These are phyloP conservation scores for Paedocypris micromegethes DNA, from an alignment of 2,797 vertebrate species.

Conservation along the genomic window DNA sequence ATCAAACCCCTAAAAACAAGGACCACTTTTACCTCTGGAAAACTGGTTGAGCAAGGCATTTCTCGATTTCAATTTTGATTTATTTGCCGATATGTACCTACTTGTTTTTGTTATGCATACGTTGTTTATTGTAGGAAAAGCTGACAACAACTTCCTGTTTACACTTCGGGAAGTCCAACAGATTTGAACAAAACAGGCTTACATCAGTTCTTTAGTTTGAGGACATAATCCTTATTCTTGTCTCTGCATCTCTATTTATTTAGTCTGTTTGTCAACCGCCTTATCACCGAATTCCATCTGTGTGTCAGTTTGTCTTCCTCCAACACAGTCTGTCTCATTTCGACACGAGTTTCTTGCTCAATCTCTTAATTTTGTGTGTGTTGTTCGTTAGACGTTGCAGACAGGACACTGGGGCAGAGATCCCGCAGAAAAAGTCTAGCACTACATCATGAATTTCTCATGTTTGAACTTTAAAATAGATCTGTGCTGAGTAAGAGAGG, in stretches of 20 bases:
- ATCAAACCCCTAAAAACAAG: no score
- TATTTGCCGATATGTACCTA: background rate
- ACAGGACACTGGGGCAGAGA: constrained; percentile 16
- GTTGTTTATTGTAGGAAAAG: constrained; percentile 18
- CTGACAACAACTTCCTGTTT: constrained; percentile 22
- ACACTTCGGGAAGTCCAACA: background rate
- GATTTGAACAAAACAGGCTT: constrained; percentile 9
- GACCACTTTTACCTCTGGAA: background rate
- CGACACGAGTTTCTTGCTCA: constrained; percentile 7
- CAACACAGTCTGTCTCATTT: constrained; percentile 7
- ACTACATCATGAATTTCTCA: constrained; percentile 39
- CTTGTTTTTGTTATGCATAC: constrained; percentile 6
- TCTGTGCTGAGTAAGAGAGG: constrained; percentile 13
- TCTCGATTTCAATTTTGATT: background rate
- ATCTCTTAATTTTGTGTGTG: constrained; percentile 16
- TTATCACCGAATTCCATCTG: background rate
- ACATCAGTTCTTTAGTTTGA: constrained; percentile 1
- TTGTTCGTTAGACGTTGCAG: constrained; percentile 9
- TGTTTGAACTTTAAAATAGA: constrained; percentile 44
- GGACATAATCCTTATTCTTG: constrained; percentile 24
- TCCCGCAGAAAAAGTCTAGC: background rate
- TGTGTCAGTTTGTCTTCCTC: constrained; percentile 2
- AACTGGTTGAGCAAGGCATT: background rate
- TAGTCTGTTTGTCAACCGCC: background rate
- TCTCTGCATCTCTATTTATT: constrained; percentile 22